Conservation (phyloP, 2,888 invertebrate species). For the Graphium colonna region DNA sequence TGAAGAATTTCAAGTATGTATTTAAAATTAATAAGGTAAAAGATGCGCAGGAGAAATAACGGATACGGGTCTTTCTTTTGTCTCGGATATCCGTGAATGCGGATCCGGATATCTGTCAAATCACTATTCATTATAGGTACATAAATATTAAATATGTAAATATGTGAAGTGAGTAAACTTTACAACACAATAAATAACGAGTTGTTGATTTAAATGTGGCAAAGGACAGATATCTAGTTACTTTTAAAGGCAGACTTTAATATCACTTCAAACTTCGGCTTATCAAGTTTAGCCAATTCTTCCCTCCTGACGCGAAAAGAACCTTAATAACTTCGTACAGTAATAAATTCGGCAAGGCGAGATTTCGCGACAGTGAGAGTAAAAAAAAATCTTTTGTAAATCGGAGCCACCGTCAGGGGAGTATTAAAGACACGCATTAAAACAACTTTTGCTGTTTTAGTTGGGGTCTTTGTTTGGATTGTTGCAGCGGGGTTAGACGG, state of each 20-base stretch:
- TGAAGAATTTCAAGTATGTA: no score
- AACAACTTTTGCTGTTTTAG: slow-evolving; percentile 18
- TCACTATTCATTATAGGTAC: no score
- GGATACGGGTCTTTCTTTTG: no score
- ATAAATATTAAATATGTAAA: no score
- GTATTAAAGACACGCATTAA: slow-evolving; percentile 13
- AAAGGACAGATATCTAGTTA: no score
- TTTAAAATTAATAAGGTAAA: no score
- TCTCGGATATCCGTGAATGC: no score
- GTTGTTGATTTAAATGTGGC: no score
- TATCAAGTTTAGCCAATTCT: not conserved
- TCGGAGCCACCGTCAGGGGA: not conserved
- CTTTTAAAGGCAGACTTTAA: not conserved
- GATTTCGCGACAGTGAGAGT: slow-evolving; percentile 3
- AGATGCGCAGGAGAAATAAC: no score
- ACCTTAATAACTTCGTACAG: slow-evolving; percentile 1
- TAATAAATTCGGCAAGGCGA: slow-evolving; percentile 8
- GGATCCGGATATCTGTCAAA: no score
- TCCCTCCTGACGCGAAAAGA: not conserved
- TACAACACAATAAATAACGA: no score
- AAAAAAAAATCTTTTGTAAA: slow-evolving; percentile 10
- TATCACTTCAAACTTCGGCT: not conserved
- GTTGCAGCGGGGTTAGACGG: slow-evolving; percentile 7
- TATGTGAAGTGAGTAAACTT: no score
- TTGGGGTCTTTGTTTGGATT: slow-evolving; percentile 12